These are phyloP conservation scores for Lasioglossum pauxillum DNA, from an alignment of 2,888 invertebrate genomes.

Conservation along the genomic window DNA sequence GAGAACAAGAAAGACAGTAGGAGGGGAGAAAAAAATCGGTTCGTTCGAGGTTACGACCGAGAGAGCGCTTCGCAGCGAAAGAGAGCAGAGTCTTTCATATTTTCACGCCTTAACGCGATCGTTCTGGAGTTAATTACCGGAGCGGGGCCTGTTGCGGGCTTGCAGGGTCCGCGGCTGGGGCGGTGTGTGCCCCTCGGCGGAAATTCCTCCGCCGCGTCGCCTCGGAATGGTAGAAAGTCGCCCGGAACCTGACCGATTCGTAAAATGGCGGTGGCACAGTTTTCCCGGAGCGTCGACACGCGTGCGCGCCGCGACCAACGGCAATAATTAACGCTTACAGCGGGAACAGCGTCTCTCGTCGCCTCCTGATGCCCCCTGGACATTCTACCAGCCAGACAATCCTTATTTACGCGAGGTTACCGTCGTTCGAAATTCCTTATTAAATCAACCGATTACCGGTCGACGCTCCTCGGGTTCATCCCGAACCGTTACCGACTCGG, in stretches of 20 bases:
- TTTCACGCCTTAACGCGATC: slow-evolving; percentile 73
- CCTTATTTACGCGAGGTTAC: slow-evolving; percentile 66
- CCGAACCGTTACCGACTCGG: slow-evolving; percentile 35
- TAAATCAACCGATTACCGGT: slow-evolving; percentile 69
- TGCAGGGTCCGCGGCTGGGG: slow-evolving; percentile 36
- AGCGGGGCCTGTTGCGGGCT: slow-evolving; percentile 51
- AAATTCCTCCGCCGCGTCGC: slow-evolving; percentile 61
- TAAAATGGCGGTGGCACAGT: background rate
- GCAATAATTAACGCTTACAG: slow-evolving; percentile 17
- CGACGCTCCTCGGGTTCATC: slow-evolving; percentile 25
- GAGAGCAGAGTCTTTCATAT: slow-evolving; percentile 60
- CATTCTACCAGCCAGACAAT: slow-evolving; percentile 49
- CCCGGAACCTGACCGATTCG: background rate
- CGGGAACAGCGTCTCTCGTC: background rate
- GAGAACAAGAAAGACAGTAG: background rate
- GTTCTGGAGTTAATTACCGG: slow-evolving; percentile 70
- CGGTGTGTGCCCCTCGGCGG: slow-evolving; percentile 59
- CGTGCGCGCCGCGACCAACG: background rate
- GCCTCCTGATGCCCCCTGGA: slow-evolving; percentile 27
- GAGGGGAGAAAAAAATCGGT: slow-evolving; percentile 15
- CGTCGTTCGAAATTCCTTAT: slow-evolving; percentile 62
- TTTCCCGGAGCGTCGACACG: background rate
- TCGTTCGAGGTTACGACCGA: slow-evolving; percentile 59
- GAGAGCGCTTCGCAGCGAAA: slow-evolving; percentile 24
- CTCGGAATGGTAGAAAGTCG: slow-evolving; percentile 29